phyloP scores from a whole-genome alignment of 37 sponge, comb jelly and placozoan genomes.

The Hormiphora californensis region DNA sequence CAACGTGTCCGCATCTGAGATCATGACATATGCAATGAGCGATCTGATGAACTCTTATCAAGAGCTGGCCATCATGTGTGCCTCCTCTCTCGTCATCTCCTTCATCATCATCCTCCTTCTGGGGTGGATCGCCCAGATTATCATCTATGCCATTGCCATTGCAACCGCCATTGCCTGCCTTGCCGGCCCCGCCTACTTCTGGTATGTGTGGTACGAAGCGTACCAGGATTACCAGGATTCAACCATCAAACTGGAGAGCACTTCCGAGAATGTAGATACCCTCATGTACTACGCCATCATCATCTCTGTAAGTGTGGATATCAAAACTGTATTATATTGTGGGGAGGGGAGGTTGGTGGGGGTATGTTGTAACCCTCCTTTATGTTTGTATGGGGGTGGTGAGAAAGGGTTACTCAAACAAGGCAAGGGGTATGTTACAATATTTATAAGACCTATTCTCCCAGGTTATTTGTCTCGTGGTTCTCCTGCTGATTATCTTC shows the following conservation, averaged over 20 bases:
- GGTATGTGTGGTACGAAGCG: slow-evolving; percentile 52
- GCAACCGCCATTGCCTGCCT: background rate
- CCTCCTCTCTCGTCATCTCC: slow-evolving; percentile 14
- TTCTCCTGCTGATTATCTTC: slow-evolving; percentile 76
- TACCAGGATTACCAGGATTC: background rate
- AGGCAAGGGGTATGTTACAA: too few relatives aligned
- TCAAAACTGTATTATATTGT: too few relatives aligned
- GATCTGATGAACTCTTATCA: slow-evolving; percentile 47
- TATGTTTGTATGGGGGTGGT: too few relatives aligned
- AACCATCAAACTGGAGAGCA: background rate
- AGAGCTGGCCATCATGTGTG: slow-evolving; percentile 36
- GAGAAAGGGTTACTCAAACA: too few relatives aligned
- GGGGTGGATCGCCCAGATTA: slow-evolving; percentile 49
- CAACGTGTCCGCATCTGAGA: background rate
- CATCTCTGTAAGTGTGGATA: too few relatives aligned
- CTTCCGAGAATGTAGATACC: background rate
- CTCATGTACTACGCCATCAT: slow-evolving; percentile 44
- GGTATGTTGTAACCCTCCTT: too few relatives aligned
- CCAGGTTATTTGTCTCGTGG: slow-evolving; percentile 63
- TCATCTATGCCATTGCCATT: slow-evolving; percentile 40
- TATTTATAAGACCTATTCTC: too few relatives aligned
- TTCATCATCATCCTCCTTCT: slow-evolving; percentile 54
- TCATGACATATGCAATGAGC: slow-evolving; percentile 34
- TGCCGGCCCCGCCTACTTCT: slow-evolving; percentile 52
- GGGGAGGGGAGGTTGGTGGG: too few relatives aligned